These are phyloP conservation scores for Caiman crocodilus DNA, from an alignment of 2,797 vertebrate genomes.

Conservation along the genomic window DNA sequence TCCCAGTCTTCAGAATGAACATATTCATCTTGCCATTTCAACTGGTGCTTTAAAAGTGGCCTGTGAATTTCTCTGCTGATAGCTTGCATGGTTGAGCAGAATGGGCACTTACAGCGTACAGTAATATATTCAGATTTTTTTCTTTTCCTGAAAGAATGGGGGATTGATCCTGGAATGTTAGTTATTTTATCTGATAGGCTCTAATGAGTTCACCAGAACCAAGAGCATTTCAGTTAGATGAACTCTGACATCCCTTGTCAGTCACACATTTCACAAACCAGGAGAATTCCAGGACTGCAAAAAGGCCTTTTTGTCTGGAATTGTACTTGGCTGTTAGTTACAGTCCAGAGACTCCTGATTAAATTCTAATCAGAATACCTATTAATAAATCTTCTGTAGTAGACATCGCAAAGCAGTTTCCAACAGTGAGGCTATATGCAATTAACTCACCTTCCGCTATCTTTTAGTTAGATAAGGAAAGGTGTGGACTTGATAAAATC, in stretches of 20 bases:
- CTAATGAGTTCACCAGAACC: conserved; percentile 82
- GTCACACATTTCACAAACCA: conserved; percentile 79
- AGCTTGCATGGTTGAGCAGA: conserved; percentile 71
- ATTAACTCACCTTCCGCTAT: conserved; percentile 32
- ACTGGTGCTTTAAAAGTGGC: conserved; percentile 71
- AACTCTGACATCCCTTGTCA: conserved; percentile 84
- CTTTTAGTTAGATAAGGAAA: conserved; percentile 4
- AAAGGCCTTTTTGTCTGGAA: conserved; percentile 81
- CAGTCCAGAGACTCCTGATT: conserved; percentile 82
- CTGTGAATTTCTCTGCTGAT: conserved; percentile 61
- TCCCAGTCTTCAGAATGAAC: conserved; percentile 50
- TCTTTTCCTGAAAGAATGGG: conserved; percentile 74
- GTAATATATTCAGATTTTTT: conserved; percentile 77
- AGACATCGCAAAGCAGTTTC: conserved; percentile 24
- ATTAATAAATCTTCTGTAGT: conserved; percentile 78
- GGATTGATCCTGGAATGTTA: conserved; percentile 82
- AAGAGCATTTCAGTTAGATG: conserved; percentile 81
- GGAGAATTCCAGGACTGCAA: conserved; percentile 80
- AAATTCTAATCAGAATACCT: conserved; percentile 80
- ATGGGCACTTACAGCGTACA: conserved; percentile 61
- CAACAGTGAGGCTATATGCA: conserved; percentile 11
- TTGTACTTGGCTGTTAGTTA: conserved; percentile 79
- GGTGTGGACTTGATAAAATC: not conserved
- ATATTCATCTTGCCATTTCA: conserved; percentile 52
- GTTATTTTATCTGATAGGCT: conserved; percentile 84